Base-by-base conservation (phyloP, 2,797 vertebrate genomes). In the Urocyon cinereoargenteus region DNA sequence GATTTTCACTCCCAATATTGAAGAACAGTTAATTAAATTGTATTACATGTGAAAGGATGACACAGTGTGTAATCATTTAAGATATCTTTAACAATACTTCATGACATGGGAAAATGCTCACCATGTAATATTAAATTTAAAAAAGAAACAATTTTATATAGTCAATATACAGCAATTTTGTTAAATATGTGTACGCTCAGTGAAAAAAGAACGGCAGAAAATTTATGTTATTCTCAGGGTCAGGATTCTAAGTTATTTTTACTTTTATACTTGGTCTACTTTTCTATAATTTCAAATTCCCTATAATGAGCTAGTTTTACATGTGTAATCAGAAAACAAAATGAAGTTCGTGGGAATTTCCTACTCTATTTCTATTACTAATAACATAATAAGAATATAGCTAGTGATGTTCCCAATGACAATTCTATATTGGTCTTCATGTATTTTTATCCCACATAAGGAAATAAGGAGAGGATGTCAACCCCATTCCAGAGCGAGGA, bases 241-340 rank as follows among this genome's bases (percentile, higher is more conserved):
- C 40, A 53, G 13, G 14, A 86, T 51, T 70, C 36, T 59, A 53
- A 12, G 40, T 79, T 49, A 61, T 24, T 93, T 92, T 22, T n/a
- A 28, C 15, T 93, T 75, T 64, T 28, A 1, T 45, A 78, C 83
- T n/a, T 61, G 55, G 18, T 61, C 22, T 57, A 40, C 5, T 81
- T 96, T 86, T 86, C 57, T 24, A 13, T 53, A 81, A 86, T 92
- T 92, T 73, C 57, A 81, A 90, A 75, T 68, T 81, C 79, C 61
- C n/a, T 57, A 34, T 5, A 83, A 55, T 22, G 31, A 90, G 53
- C 2, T 62, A 28, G 75, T n/a, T 70, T 87, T 64, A 78, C 6
- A 72, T 31, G 79, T 84, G 53, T n/a, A 57, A 88, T 51, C n/a
- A 34, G 70, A 3, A 57, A 68, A 87, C 36, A 53, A 92, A 75